Conservation (phyloP, 2,797 vertebrate genomes). For the Oryzias dopingdopingensis region DNA sequence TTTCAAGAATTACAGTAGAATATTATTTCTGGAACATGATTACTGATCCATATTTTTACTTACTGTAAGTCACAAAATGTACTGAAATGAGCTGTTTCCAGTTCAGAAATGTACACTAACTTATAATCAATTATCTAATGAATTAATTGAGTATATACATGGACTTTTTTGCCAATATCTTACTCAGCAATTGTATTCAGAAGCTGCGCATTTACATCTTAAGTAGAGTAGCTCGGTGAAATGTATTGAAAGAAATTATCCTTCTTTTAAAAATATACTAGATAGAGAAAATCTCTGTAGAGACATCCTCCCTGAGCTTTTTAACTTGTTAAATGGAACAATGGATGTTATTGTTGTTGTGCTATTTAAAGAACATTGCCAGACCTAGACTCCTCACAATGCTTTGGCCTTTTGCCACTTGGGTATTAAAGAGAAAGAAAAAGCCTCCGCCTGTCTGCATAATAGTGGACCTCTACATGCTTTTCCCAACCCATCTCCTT, state of each 20-base stretch:
- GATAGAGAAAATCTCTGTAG: background rate
- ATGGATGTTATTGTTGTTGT: slow-evolving; percentile 24
- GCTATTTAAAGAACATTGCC: slow-evolving; percentile 30
- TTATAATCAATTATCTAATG: background rate
- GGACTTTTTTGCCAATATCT: background rate
- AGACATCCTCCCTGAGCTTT: slow-evolving; percentile 6
- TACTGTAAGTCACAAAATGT: background rate
- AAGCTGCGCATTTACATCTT: background rate
- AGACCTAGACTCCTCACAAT: slow-evolving; percentile 45
- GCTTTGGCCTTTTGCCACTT: slow-evolving; percentile 61
- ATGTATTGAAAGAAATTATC: slow-evolving; percentile 2
- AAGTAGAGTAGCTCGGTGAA: background rate
- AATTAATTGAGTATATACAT: background rate
- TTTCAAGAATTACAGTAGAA: no score
- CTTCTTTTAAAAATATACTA: background rate
- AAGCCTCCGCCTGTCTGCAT: slow-evolving; percentile 69
- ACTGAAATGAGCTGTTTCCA: background rate
- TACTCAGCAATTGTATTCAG: background rate
- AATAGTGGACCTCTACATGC: slow-evolving; percentile 50
- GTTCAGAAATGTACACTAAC: background rate
- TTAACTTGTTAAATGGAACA: slow-evolving; percentile 36
- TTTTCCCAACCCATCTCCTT: slow-evolving; percentile 45
- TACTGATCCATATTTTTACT: background rate
- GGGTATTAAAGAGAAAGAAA: slow-evolving; percentile 60
- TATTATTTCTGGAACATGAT: no score